phyloP scores from a whole-genome alignment of 2,113 vertebrate genomes.

The Chlorodrepanis virens region DNA sequence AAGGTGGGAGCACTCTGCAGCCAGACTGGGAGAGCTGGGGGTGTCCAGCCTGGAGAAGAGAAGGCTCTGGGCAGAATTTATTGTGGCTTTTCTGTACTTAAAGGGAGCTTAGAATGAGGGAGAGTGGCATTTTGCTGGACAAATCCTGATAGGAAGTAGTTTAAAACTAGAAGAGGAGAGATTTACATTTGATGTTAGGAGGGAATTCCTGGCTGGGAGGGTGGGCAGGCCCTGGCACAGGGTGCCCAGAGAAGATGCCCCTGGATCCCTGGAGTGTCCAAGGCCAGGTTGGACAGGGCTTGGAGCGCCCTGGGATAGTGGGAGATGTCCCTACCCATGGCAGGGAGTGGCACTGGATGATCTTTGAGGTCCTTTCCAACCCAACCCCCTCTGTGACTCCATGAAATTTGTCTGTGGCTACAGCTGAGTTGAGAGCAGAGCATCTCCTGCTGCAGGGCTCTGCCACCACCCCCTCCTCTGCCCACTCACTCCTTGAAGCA shows the following conservation, averaged over 20 bases:
- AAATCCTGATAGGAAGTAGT: not conserved
- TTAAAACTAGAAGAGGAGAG: not conserved
- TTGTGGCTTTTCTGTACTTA: not conserved
- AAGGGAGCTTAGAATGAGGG: not conserved
- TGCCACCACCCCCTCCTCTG: not conserved
- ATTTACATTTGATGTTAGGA: not conserved
- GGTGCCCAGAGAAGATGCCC: not conserved
- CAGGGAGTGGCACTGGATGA: not conserved
- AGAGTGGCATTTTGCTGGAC: not conserved
- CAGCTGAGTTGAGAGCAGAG: not conserved
- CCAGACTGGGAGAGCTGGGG: not conserved
- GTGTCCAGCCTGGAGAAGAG: not conserved
- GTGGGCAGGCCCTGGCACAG: rapidly evolving
- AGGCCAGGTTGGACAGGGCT: rapidly evolving
- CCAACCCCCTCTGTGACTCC: not conserved
- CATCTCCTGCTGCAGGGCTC: not conserved
- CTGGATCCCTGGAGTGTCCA: not conserved
- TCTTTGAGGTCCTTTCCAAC: not conserved
- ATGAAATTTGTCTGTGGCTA: not conserved
- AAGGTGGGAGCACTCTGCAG: not conserved
- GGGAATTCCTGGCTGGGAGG: not conserved
- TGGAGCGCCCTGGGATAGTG: rapidly evolving
- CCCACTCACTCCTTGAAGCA: rapidly evolving
- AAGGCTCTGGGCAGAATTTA: not conserved
- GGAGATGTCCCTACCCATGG: not conserved